Percentiles rank a stretch among this genome's conserved stretches.
phyloP scores from a whole-genome alignment of 2,113 vertebrate species.

The Promerops cafer region DNA sequence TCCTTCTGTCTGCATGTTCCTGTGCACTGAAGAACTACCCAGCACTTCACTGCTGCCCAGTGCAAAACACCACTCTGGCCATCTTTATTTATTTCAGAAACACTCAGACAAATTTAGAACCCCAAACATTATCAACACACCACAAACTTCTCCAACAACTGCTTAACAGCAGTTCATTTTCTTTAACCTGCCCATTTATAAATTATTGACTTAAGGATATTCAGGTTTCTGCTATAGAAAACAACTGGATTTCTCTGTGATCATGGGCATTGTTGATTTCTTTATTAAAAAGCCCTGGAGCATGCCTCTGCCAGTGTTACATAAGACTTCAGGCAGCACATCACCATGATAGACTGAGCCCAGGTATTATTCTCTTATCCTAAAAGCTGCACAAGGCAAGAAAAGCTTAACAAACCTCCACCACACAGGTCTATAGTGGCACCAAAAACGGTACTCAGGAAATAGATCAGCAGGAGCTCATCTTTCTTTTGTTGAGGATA shows the following conservation, averaged over 20 bases:
- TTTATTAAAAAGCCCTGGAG: not conserved
- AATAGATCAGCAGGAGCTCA: not conserved
- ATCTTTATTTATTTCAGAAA: not conserved
- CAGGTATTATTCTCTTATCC: not conserved
- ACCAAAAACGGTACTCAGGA: not conserved
- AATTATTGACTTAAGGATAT: not conserved
- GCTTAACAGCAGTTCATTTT: not conserved
- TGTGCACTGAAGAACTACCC: not conserved
- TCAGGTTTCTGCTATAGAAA: not conserved
- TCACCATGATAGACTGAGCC: not conserved
- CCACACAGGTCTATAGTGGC: not conserved
- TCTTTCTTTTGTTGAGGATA: not conserved
- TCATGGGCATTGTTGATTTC: not conserved
- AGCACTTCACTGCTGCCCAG: not conserved
- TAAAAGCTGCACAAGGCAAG: not conserved
- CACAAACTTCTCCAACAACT: not conserved
- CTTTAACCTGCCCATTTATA: not conserved
- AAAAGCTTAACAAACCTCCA: not conserved
- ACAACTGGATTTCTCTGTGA: not conserved
- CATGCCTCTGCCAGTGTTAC: not conserved
- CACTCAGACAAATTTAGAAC: not conserved
- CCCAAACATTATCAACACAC: not conserved
- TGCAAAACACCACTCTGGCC: not conserved
- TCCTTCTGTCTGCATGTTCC: not conserved
- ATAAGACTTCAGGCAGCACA: not conserved